phyloP scores from a whole-genome alignment of 2,113 vertebrate genomes.

The Verasper variegatus region DNA sequence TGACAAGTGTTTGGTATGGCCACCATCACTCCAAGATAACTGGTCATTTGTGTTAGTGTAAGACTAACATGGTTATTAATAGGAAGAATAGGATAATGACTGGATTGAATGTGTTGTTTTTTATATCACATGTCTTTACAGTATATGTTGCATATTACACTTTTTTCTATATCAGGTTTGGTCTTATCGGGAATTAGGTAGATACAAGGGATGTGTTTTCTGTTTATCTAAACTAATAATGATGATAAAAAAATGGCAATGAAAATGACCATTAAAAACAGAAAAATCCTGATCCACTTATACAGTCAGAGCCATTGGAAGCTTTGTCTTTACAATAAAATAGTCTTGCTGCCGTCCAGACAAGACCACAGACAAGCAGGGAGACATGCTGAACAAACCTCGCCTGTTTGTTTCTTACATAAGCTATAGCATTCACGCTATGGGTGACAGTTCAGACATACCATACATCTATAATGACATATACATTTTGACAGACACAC shows the following conservation, averaged over 20 bases:
- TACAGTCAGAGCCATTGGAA: neutral
- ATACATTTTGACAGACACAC: slow-evolving; percentile 15
- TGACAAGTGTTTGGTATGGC: too few relatives aligned
- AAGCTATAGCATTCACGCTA: neutral
- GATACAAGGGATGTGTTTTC: neutral
- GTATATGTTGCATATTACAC: neutral
- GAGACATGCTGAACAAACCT: slow-evolving; percentile 15
- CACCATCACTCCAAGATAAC: too few relatives aligned
- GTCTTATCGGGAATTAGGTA: neutral
- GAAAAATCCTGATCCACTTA: neutral
- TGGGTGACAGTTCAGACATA: neutral
- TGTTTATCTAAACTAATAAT: neutral
- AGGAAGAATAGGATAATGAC: too few relatives aligned
- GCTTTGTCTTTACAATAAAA: neutral
- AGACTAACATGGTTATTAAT: too few relatives aligned
- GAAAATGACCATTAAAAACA: neutral
- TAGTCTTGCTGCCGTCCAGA: neutral
- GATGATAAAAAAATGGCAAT: neutral
- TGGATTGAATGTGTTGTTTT: too few relatives aligned
- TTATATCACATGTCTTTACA: too few relatives aligned
- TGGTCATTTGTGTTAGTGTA: too few relatives aligned
- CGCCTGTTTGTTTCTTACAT: slow-evolving; percentile 2
- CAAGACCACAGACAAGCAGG: neutral
- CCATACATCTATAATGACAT: slow-evolving; percentile 17
- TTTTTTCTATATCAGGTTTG: neutral